A percentile compares a stretch with the other conserved stretches of the same genome.
Conservation (phyloP, 1,140 invertebrate species). For the Panagrolaimus sp. region DNA sequence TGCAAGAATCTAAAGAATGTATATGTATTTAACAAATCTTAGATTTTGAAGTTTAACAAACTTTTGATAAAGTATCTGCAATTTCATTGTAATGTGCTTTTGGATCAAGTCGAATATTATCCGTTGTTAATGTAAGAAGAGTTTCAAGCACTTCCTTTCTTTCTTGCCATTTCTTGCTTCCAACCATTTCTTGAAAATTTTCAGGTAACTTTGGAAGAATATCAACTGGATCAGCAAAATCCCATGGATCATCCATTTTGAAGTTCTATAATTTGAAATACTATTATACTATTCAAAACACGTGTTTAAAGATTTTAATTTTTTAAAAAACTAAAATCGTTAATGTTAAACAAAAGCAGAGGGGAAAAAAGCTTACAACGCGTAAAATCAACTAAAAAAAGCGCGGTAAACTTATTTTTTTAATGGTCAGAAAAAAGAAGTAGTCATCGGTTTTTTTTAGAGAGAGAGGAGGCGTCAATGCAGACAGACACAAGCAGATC, state of each 20-base stretch:
- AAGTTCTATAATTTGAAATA: neutral
- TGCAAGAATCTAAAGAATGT: constrained; percentile 63
- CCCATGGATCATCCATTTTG: constrained; percentile 56
- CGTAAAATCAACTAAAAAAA: neutral
- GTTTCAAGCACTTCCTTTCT: constrained; percentile 81
- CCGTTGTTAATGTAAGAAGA: constrained; percentile 71
- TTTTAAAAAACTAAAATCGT: neutral
- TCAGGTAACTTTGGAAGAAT: constrained; percentile 85
- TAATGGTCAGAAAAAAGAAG: too few species aligned
- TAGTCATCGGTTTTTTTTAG: too few species aligned
- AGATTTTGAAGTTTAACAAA: constrained; percentile 14
- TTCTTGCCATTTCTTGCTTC: constrained; percentile 95
- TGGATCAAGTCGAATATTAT: constrained; percentile 65
- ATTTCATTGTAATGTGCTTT: constrained; percentile 65
- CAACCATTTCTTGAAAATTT: constrained; percentile 79
- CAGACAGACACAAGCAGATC: too few species aligned
- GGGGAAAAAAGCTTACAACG: neutral
- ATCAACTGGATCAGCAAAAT: constrained; percentile 82
- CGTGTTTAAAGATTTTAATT: neutral
- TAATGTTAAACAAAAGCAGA: neutral
- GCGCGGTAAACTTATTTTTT: too few species aligned
- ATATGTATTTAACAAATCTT: constrained; percentile 26
- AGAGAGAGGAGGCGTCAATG: too few species aligned
- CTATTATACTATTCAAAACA: neutral
- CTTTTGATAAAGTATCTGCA: neutral